A percentile compares a stretch with the other conserved stretches of the same genome.
These are phyloP conservation scores for Mareca strepera DNA, from an alignment of 2,797 vertebrate species.

Conservation along the genomic window DNA sequence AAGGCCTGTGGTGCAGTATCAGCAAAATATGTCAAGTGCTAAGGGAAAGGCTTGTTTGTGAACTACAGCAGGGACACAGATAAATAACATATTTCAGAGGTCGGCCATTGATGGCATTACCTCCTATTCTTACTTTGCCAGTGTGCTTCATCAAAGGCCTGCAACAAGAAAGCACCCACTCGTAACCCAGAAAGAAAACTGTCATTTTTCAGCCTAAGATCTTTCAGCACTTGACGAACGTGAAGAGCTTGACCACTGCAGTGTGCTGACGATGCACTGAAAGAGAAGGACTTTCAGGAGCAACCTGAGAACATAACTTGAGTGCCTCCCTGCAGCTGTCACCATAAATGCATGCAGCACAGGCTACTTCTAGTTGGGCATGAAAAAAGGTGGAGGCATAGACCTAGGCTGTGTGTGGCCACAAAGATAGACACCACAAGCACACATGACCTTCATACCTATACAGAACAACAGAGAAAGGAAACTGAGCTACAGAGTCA, in stretches of 20 bases:
- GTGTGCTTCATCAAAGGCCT: not conserved
- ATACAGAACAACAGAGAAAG: not conserved
- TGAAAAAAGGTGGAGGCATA: not conserved
- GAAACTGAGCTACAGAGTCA: not conserved
- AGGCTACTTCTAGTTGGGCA: not conserved
- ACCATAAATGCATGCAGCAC: accelerated
- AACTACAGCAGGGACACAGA: not conserved
- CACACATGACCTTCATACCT: not conserved
- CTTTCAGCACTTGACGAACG: not conserved
- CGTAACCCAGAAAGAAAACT: not conserved
- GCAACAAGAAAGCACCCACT: not conserved
- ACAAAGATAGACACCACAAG: not conserved
- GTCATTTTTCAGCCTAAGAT: not conserved
- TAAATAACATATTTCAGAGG: not conserved
- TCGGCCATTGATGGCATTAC: not conserved
- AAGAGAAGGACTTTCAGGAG: not conserved
- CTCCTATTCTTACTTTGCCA: not conserved
- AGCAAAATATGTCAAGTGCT: not conserved
- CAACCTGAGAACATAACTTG: not conserved
- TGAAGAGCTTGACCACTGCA: not conserved
- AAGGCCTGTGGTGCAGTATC: not conserved
- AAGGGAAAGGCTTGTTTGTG: not conserved
- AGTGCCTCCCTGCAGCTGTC: accelerated
- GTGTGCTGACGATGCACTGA: accelerated
- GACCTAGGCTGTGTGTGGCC: not conserved